phyloP scores from a whole-genome alignment of 1,140 invertebrate genomes.

The Drosophila sproati region DNA sequence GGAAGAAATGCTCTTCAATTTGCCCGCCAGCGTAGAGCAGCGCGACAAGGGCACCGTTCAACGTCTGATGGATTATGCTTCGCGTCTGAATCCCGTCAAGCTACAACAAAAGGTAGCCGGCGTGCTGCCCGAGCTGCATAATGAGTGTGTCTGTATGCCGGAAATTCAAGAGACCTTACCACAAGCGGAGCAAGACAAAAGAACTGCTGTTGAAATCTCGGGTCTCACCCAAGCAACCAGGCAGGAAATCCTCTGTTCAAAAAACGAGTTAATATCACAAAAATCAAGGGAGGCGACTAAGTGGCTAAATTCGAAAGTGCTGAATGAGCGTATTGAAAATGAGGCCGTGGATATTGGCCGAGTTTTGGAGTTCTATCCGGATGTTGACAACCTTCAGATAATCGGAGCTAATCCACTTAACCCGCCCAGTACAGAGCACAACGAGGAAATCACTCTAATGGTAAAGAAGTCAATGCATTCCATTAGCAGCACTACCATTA shows the following conservation, averaged over 20 bases:
- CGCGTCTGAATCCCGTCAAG: slow-evolving; percentile 54
- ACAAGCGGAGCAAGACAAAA: slow-evolving; percentile 30
- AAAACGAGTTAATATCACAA: not conserved
- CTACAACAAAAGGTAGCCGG: slow-evolving; percentile 1
- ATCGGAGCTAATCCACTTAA: slow-evolving; percentile 36
- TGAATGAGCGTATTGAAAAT: slow-evolving; percentile 41
- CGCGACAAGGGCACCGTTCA: slow-evolving; percentile 58
- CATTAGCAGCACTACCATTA: slow-evolving; percentile 29
- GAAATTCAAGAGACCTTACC: slow-evolving; percentile 64
- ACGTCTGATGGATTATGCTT: slow-evolving; percentile 64
- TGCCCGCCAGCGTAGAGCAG: slow-evolving; percentile 41
- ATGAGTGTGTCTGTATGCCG: slow-evolving; percentile 1
- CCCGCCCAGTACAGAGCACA: not conserved
- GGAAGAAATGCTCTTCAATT: slow-evolving; percentile 62
- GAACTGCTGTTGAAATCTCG: slow-evolving; percentile 43
- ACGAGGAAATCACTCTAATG: slow-evolving; percentile 25
- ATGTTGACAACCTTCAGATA: slow-evolving; percentile 61
- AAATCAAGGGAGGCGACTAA: not conserved
- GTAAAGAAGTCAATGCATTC: not conserved
- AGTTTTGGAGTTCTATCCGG: slow-evolving; percentile 63
- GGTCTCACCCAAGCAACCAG: slow-evolving; percentile 49
- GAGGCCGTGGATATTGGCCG: slow-evolving; percentile 47
- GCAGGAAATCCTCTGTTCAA: slow-evolving; percentile 50
- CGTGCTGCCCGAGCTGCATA: slow-evolving; percentile 16
- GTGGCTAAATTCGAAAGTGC: slow-evolving; percentile 56